These are phyloP conservation scores for Torymus tubicola DNA, from an alignment of 2,888 invertebrate genomes.

Conservation along the genomic window DNA sequence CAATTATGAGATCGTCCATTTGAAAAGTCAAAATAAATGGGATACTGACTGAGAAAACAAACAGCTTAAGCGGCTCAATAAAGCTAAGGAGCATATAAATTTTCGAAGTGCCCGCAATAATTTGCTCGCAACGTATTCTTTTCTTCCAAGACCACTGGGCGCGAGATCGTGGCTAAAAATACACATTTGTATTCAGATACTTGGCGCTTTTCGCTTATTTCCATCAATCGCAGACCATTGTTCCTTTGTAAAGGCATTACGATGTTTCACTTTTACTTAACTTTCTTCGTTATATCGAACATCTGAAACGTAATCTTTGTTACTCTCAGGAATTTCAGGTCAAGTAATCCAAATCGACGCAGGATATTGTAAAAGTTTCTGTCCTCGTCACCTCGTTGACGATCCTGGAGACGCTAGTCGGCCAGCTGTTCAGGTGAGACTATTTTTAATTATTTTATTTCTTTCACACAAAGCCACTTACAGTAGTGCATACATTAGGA, in stretches of 20 bases:
- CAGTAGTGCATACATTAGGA: too few species aligned
- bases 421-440: constrained; percentile 72
- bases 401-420: constrained; percentile 73
- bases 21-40: constrained; percentile 47
- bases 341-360: constrained; percentile 73
- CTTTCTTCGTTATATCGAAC: too few species aligned
- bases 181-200: not conserved
- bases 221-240: not conserved
- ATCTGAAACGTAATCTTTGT: not conserved
- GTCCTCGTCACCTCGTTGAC: constrained; percentile 70
- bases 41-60: constrained; percentile 26
- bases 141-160: constrained; percentile 11
- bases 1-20: constrained; percentile 17
- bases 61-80: constrained; percentile 18
- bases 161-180: constrained; percentile 26
- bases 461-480: too few species aligned
- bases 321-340: constrained; percentile 71
- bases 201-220: constrained; percentile 4
- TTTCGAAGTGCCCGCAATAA: constrained; percentile 16
- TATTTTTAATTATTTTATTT: not conserved
- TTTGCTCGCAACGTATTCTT: constrained; percentile 27
- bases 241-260: too few species aligned
- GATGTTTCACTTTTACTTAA: too few species aligned
- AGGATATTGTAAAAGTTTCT: constrained; percentile 73
- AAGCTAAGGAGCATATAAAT: constrained; percentile 32